These are phyloP conservation scores for Smittia sp. DNA, from an alignment of 2,888 invertebrate genomes.

Conservation along the genomic window DNA sequence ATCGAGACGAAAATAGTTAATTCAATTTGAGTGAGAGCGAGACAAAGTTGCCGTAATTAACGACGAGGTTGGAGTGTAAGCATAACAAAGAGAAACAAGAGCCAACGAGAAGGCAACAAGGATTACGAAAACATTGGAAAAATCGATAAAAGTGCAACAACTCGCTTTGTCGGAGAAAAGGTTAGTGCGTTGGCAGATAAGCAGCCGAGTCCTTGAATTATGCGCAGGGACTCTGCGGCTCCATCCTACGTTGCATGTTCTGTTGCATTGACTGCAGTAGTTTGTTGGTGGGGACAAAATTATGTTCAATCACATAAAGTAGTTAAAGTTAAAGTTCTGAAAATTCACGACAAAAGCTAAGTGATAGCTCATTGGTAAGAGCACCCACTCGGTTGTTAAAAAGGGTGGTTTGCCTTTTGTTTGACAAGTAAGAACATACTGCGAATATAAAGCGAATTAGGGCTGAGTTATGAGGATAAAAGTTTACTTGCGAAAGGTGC, in stretches of 20 bases:
- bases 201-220: not conserved
- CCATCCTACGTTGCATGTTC: not conserved
- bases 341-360: no score
- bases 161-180: not conserved
- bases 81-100: not conserved
- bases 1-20: not conserved
- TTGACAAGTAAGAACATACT: no score
- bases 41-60: not conserved
- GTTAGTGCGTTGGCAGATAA: not conserved
- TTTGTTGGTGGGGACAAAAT: no score
- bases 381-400: no score
- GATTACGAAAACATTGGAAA: not conserved
- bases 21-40: not conserved
- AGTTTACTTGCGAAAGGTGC: no score
- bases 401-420: no score
- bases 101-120: not conserved
- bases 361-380: no score
- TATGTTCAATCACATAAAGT: no score
- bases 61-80: not conserved
- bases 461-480: no score
- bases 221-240: not conserved
- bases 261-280: not conserved
- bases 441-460: no score
- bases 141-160: conserved; percentile 7
- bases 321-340: no score